A percentile compares a stretch with the other conserved stretches of the same genome.
These are phyloP conservation scores for Oscheius myriophilus DNA, from an alignment of 2,888 invertebrate species.

Conservation along the genomic window DNA sequence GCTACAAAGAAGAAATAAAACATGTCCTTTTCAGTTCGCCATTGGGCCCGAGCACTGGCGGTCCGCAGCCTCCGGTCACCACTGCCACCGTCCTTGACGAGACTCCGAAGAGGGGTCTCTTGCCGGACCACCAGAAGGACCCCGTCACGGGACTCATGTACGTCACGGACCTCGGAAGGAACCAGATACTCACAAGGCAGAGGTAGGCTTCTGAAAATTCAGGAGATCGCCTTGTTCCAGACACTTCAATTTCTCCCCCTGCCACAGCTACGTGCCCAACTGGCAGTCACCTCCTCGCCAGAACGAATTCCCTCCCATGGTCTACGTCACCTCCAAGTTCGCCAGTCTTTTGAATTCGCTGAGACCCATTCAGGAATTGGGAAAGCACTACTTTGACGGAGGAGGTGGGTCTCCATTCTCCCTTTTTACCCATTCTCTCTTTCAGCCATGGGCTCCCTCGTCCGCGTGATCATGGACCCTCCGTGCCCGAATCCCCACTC, in stretches of 20 bases:
- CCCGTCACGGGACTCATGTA: constrained; percentile 38
- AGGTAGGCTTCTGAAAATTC: constrained; percentile 8
- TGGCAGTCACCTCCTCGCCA: constrained; percentile 15
- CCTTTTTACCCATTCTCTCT: neutral
- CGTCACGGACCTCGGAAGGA: constrained; percentile 40
- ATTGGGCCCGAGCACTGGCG: neutral
- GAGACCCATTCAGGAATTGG: constrained; percentile 11
- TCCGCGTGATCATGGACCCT: constrained; percentile 45
- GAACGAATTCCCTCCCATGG: constrained; percentile 6
- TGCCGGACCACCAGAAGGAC: constrained; percentile 49
- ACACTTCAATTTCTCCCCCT: constrained; percentile 14
- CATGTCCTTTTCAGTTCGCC: neutral
- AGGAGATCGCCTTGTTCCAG: constrained; percentile 10
- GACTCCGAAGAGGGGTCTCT: constrained; percentile 40
- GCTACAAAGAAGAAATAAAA: too few relatives aligned
- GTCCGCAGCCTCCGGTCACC: neutral
- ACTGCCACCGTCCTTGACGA: constrained; percentile 25
- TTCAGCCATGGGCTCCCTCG: constrained; percentile 36
- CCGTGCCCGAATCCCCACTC: constrained; percentile 39
- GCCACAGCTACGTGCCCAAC: constrained; percentile 11
- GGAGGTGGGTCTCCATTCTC: constrained; percentile 25
- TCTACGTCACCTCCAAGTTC: constrained; percentile 20
- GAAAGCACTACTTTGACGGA: constrained; percentile 16
- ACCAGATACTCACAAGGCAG: constrained; percentile 44
- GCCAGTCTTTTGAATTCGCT: constrained; percentile 6